Conservation (phyloP, 2,113 vertebrate genomes). For the Camelus dromedarius region DNA sequence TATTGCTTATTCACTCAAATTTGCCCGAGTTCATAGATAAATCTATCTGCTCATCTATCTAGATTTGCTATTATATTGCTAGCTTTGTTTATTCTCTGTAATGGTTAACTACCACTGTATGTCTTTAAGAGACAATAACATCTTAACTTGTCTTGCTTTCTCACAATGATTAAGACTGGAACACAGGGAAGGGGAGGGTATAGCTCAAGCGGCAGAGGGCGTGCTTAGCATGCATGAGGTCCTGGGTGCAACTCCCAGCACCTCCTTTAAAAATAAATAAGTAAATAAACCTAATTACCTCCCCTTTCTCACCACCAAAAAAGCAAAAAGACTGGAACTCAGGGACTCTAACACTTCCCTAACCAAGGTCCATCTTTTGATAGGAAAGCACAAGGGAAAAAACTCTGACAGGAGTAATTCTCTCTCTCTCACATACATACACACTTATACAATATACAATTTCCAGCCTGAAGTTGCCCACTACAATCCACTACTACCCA, state of each 20-base stretch:
- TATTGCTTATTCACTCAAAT: neutral
- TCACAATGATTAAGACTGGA: neutral
- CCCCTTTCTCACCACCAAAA: no score
- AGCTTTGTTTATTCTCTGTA: neutral
- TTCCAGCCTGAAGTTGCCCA: neutral
- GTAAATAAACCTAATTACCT: no score
- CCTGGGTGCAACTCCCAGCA: no score
- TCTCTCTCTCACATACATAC: neutral
- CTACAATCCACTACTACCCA: neutral
- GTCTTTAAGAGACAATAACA: neutral
- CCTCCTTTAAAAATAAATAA: no score
- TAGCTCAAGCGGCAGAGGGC: no score
- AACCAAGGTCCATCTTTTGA: neutral
- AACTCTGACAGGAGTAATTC: neutral
- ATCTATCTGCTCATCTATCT: neutral
- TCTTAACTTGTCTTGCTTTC: neutral
- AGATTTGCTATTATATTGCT: neutral
- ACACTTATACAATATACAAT: neutral
- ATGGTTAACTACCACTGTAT: neutral
- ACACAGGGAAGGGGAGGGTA: neutral
- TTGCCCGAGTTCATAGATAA: neutral
- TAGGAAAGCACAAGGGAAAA: neutral
- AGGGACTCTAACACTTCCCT: neutral
- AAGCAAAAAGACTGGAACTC: no score
- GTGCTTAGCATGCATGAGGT: no score